phyloP scores from a whole-genome alignment of 2,888 invertebrate species.

The Eueremaeus valkanovi region DNA sequence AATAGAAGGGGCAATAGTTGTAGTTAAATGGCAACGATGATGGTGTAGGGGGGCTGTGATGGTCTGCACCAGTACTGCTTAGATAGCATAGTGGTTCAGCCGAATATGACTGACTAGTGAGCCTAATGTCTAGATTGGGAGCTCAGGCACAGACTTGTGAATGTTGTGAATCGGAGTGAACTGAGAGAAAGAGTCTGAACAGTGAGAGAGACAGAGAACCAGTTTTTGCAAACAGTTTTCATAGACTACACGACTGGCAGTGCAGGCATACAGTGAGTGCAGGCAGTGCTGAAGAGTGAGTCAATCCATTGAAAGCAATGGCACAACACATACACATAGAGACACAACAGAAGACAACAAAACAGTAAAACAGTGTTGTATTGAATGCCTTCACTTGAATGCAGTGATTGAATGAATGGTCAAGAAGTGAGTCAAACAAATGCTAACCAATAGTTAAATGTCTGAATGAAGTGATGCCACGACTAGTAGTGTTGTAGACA shows the following conservation, averaged over 20 bases:
- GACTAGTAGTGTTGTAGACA: background rate
- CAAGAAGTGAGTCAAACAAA: constrained; percentile 7
- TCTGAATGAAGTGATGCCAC: background rate
- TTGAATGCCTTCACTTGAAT: background rate
- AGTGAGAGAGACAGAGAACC: constrained; percentile 2
- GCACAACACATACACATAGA: background rate
- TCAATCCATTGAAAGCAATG: background rate
- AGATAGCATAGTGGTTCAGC: too few species aligned
- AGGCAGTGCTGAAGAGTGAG: background rate
- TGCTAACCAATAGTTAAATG: background rate
- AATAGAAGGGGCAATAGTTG: constrained; percentile 17
- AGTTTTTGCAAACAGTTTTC: constrained; percentile 11
- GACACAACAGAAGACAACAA: too few species aligned
- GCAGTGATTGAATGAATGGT: background rate
- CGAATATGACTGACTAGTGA: constrained; percentile 14
- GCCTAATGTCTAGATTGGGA: constrained; percentile 11
- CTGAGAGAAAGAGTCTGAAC: constrained; percentile 14
- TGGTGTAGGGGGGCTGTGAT: too few species aligned
- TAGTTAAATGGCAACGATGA: background rate
- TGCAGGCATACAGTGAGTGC: background rate
- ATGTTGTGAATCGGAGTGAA: background rate
- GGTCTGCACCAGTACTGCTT: background rate
- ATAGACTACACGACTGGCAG: constrained; percentile 10
- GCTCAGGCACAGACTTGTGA: too few species aligned
- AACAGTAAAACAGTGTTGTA: background rate